Conservation (phyloP, 2,113 vertebrate genomes). For the Scomber scombrus region DNA sequence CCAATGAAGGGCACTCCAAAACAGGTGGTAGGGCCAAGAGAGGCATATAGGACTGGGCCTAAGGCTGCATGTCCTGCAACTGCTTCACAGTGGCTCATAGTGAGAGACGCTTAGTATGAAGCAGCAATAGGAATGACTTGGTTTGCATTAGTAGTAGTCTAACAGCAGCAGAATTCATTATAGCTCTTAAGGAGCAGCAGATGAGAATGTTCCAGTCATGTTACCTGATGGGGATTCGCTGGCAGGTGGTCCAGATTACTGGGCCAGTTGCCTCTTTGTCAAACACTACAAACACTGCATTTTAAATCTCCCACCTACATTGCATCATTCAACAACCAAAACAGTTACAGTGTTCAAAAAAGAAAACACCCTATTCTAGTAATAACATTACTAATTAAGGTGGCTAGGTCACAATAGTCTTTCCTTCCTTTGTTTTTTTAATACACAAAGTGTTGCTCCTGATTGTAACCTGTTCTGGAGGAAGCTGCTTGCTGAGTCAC, state of each 20-base stretch:
- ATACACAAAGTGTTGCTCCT: neutral
- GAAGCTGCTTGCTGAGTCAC: neutral
- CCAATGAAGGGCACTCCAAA: too few relatives aligned
- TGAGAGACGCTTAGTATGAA: neutral
- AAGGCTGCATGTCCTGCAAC: neutral
- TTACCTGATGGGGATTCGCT: neutral
- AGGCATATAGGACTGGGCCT: too few relatives aligned
- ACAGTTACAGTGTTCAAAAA: too few relatives aligned
- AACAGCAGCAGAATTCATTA: neutral
- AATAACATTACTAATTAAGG: too few relatives aligned
- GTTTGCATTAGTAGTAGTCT: neutral
- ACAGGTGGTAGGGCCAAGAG: too few relatives aligned
- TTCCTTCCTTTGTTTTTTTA: neutral
- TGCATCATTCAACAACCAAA: neutral
- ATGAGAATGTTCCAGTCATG: neutral
- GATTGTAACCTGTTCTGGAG: neutral
- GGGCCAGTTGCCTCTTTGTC: neutral
- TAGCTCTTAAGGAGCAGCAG: neutral
- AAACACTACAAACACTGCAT: neutral
- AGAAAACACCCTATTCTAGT: too few relatives aligned
- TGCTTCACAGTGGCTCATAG: neutral
- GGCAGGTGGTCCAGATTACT: neutral
- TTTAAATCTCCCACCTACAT: slow-evolving; percentile 19
- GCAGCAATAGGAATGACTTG: neutral
- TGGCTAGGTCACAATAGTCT: too few relatives aligned